These are phyloP conservation scores for Elachura formosa DNA, from an alignment of 2,113 vertebrate genomes.

Conservation along the genomic window DNA sequence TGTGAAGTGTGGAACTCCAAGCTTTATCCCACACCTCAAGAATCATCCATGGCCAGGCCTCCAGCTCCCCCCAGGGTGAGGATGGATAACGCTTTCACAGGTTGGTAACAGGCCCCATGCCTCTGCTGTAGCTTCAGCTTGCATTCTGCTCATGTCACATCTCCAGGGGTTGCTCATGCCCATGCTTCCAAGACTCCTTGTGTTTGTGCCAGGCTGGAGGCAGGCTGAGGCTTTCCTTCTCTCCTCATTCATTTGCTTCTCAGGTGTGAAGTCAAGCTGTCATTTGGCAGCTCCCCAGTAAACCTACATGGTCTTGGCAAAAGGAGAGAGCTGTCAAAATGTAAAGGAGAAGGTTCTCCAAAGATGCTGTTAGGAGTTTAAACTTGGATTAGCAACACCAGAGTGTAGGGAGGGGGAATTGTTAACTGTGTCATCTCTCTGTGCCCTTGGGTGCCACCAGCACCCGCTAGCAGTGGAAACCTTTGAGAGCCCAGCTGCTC, in stretches of 20 bases:
- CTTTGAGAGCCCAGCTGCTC: background rate
- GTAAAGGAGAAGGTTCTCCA: background rate
- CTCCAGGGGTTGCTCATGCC: background rate
- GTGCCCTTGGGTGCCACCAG: background rate
- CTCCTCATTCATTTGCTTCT: slow-evolving; percentile 33
- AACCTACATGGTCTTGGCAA: background rate
- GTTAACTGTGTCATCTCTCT: background rate
- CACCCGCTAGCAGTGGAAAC: background rate
- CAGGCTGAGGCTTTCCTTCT: slow-evolving; percentile 7
- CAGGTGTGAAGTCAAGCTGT: slow-evolving; percentile 50
- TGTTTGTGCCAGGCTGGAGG: background rate
- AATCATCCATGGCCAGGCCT: background rate
- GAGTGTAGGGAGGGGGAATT: background rate
- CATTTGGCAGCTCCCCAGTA: slow-evolving; percentile 9
- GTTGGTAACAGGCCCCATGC: background rate
- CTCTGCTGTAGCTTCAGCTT: background rate
- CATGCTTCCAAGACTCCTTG: background rate
- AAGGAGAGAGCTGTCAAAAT: background rate
- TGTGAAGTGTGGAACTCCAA: background rate
- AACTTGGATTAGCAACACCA: background rate
- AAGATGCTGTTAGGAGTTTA: background rate
- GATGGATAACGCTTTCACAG: fast-evolving
- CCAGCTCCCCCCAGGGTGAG: background rate
- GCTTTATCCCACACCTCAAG: background rate
- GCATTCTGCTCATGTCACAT: background rate